These are phyloP conservation scores for Spialia ferax DNA, from an alignment of 2,888 invertebrate species.

Conservation along the genomic window DNA sequence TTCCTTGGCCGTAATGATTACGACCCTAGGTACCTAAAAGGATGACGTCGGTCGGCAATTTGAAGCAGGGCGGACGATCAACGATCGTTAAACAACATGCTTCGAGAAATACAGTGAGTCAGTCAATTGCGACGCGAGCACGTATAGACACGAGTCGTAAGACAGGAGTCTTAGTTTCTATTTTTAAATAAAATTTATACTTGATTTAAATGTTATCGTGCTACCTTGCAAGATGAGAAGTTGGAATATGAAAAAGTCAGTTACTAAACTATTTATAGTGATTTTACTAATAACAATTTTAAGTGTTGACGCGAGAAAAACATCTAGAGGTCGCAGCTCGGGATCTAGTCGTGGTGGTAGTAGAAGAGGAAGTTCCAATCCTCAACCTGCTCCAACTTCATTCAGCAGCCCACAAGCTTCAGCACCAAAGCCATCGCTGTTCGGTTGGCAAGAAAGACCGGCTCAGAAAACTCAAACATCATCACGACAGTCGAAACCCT, in stretches of 20 bases:
- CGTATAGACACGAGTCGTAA: too few relatives aligned
- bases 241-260: constrained; percentile 42
- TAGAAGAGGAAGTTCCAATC: constrained; percentile 64
- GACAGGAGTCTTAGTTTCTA: constrained; percentile 3
- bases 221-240: constrained; percentile 19
- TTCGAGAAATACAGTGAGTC: constrained; percentile 67
- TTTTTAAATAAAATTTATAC: not conserved
- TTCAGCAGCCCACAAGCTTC: constrained; percentile 70
- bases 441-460: constrained; percentile 77
- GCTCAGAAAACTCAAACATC: constrained; percentile 61
- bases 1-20: constrained; percentile 43
- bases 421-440: constrained; percentile 63
- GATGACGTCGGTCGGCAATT: constrained; percentile 52
- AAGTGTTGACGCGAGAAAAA: constrained; percentile 63
- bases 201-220: constrained; percentile 16
- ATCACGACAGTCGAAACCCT: constrained; percentile 62
- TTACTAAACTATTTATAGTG: constrained; percentile 34
- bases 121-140: constrained; percentile 51
- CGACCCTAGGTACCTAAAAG: constrained; percentile 42
- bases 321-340: constrained; percentile 72
- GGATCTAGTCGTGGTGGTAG: constrained; percentile 66
- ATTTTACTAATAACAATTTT: constrained; percentile 50
- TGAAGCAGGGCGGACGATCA: constrained; percentile 67
- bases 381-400: constrained; percentile 75
- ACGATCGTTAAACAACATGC: constrained; percentile 54